Evolutionary conservation across 2,113 vertebrate genomes (phyloP).

Genomic region (Ictalurus furcatus): DNA sequence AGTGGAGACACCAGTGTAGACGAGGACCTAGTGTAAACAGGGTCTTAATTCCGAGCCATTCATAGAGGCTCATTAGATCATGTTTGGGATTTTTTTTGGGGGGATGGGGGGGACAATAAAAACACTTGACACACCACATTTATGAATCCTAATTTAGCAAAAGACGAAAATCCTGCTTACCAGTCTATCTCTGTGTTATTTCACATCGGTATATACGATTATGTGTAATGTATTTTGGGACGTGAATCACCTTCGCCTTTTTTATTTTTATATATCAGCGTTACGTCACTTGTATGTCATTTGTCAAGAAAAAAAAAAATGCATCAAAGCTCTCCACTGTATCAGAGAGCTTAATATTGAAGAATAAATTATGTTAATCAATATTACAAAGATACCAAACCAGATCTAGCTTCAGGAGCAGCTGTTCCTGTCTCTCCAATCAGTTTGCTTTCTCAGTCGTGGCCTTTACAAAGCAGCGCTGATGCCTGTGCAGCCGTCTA

Average conservation of each 20-base stretch:
- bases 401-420: constrained; percentile 37
- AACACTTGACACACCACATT: background rate
- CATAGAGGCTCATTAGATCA: constrained; percentile 41
- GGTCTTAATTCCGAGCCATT: constrained; percentile 37
- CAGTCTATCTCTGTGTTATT: background rate
- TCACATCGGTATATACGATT: background rate
- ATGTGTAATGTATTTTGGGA: background rate
- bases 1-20: too few species aligned
- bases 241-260: background rate
- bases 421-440: constrained; percentile 34
- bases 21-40: too few species aligned
- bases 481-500: constrained; percentile 31
- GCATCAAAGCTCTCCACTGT: background rate
- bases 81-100: constrained; percentile 41
- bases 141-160: background rate
- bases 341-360: constrained; percentile 5
- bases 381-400: constrained; percentile 26
- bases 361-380: constrained; percentile 15
- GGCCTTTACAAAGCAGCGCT: constrained; percentile 12
- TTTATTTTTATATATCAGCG: background rate
- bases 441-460: constrained; percentile 16
- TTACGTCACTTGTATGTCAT: too few species aligned
- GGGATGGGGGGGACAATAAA: constrained; percentile 7
- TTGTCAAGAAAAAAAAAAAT: too few species aligned
- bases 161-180: background rate